Evolutionary conservation across 2,888 invertebrate species (phyloP), one percentile per base, ranked within the genome.

Genomic region (Norana najaformis): DNA sequence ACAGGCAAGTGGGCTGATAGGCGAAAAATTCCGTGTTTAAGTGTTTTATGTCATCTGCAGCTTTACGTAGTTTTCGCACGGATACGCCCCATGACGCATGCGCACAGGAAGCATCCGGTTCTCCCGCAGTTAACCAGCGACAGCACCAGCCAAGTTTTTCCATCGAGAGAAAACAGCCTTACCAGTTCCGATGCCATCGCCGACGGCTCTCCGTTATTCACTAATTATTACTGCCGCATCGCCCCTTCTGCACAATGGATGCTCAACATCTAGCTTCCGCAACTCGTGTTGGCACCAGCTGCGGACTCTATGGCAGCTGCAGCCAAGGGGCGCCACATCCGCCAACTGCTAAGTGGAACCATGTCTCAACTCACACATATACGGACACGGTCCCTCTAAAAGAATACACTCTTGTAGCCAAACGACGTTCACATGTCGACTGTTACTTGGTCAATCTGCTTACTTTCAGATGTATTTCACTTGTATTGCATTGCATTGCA

Each of bases 71-170:
- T 30, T 69, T n/a, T 69, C 69, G n/a, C 69, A n/a, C 69, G n/a
- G 69, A 69, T 13, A 69, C 69, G 69, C 69, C 69, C 69, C 69
- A n/a, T 69, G 69, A 69, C 69, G 69, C 69, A 69, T 69, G 69
- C 69, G 69, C 69, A 69, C 69, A 69, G 69, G 69, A 69, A 69
- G n/a, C 69, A n/a, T 69, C 69, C 69, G 30, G 69, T 69, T 69
- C 69, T n/a, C 69, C 30, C n/a, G 69, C 69, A 69, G 69, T 69
- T 69, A 69, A 69, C 30, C 69, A 69, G n/a, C 69, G 69, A 69
- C 69, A 11, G 11, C n/a, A n/a, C n/a, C 69, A 69, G 30, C 69
- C 30, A n/a, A n/a, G 69, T 69, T n/a, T 69, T n/a, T 69, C n/a
- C 69, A 16, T 69, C n/a, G 69, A n/a, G n/a, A 69, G 69, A n/a